phyloP scores from a whole-genome alignment of 2,888 invertebrate genomes.

The Eumerus sabulonum region DNA sequence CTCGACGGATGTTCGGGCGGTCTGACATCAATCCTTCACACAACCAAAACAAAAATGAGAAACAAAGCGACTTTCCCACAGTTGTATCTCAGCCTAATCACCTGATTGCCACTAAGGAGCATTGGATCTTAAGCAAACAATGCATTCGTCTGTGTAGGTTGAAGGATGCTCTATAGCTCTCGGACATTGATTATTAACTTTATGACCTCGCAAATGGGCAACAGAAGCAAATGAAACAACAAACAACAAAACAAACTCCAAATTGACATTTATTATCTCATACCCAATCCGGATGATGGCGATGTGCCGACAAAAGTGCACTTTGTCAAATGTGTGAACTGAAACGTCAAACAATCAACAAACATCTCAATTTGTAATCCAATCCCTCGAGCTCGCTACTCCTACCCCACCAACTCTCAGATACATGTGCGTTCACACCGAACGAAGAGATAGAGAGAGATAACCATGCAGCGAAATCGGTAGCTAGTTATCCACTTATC shows the following conservation, averaged over 20 bases:
- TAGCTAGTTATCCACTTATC: too few species aligned
- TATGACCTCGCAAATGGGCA: slow-evolving; percentile 34
- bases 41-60: neutral
- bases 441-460: too few species aligned
- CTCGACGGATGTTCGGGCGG: slow-evolving; percentile 43
- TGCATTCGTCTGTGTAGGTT: slow-evolving; percentile 23
- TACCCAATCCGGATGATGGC: slow-evolving; percentile 1
- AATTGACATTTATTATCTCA: too few species aligned
- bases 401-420: too few species aligned
- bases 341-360: slow-evolving; percentile 64
- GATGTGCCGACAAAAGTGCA: slow-evolving; percentile 58
- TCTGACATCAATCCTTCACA: slow-evolving; percentile 18
- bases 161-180: slow-evolving; percentile 46
- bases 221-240: slow-evolving; percentile 31
- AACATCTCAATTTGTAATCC: slow-evolving; percentile 55
- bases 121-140: slow-evolving; percentile 40
- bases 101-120: slow-evolving; percentile 59
- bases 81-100: slow-evolving; percentile 50
- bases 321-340: slow-evolving; percentile 68
- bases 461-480: neutral
- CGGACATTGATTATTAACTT: slow-evolving; percentile 47
- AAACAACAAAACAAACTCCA: slow-evolving; percentile 26
- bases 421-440: too few species aligned
- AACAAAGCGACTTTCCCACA: slow-evolving; percentile 42
- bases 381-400: neutral